Evolutionary conservation across 2,888 invertebrate genomes (phyloP).

Genomic region (Rhorus exstirpatorius): DNA sequence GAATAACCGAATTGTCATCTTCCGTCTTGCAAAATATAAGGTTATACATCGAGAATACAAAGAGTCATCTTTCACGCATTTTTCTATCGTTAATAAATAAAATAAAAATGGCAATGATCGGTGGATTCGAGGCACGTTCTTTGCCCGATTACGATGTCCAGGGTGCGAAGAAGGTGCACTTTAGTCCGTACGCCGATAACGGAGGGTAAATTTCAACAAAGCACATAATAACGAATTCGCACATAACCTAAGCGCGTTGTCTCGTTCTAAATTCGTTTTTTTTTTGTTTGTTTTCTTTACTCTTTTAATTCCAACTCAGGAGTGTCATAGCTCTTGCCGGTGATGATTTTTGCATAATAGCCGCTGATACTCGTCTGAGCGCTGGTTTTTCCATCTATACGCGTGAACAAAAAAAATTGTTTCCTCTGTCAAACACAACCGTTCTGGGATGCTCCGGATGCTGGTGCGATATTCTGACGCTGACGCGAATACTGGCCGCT

Average conservation of each 20-base stretch:
- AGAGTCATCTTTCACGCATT: no score
- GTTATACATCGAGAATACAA: background rate
- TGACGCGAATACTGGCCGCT: constrained; percentile 94
- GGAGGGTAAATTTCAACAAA: constrained; percentile 89
- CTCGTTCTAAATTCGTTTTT: constrained; percentile 22
- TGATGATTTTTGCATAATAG: constrained; percentile 97
- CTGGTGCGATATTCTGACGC: constrained; percentile 98
- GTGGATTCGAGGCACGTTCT: constrained; percentile 85
- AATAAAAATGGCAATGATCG: constrained; percentile 78
- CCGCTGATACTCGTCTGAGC: constrained; percentile 97
- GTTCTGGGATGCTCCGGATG: constrained; percentile 98
- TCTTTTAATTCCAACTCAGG: no score
- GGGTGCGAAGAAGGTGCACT: constrained; percentile 87
- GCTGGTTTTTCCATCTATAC: constrained; percentile 96
- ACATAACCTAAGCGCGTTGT: constrained; percentile 39
- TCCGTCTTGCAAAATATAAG: constrained; percentile 33
- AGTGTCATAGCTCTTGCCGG: constrained; percentile 98
- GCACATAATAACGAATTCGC: constrained; percentile 3
- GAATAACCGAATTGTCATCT: constrained; percentile 75
- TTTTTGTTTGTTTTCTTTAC: background rate
- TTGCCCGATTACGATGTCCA: constrained; percentile 85
- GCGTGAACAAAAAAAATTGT: constrained; percentile 95
- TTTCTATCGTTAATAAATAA: no score
- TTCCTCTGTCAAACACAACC: constrained; percentile 92
- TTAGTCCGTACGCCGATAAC: constrained; percentile 91